These are phyloP conservation scores for Encarsia formosa DNA, from an alignment of 2,888 invertebrate genomes.

Conservation along the genomic window DNA sequence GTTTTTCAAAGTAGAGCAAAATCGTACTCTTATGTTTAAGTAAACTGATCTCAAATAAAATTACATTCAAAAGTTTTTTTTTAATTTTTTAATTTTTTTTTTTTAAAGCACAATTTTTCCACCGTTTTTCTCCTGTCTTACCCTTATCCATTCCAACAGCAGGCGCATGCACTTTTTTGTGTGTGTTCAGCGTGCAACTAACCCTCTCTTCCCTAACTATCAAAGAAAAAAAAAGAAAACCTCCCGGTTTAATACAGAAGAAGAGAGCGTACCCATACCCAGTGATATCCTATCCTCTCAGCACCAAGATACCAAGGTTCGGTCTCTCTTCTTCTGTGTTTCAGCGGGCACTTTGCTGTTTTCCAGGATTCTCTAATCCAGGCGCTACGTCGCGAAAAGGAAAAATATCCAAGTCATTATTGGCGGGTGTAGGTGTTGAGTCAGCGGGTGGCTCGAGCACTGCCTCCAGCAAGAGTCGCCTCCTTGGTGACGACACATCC, in stretches of 20 bases:
- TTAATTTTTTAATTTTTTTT: not conserved
- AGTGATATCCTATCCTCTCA: conserved; percentile 1
- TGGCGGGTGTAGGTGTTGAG: conserved; percentile 65
- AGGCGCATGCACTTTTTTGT: conserved; percentile 50
- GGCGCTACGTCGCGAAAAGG: conserved; percentile 71
- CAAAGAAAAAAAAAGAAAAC: not conserved
- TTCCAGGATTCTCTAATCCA: conserved; percentile 77
- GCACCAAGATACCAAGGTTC: conserved; percentile 32
- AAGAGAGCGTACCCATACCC: conserved; percentile 14
- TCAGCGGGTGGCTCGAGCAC: conserved; percentile 48
- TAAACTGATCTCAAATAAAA: too few relatives aligned
- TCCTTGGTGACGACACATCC: conserved; percentile 47
- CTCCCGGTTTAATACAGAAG: conserved; percentile 11
- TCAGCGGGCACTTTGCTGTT: conserved; percentile 81
- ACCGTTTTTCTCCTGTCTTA: not conserved
- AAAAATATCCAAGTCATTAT: conserved; percentile 71
- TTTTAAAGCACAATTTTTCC: not conserved
- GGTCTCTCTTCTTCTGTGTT: conserved; percentile 51
- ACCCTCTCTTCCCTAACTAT: conserved; percentile 46
- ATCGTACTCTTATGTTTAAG: too few relatives aligned
- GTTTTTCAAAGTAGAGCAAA: too few relatives aligned
- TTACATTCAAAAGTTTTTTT: not conserved
- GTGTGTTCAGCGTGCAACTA: conserved; percentile 53
- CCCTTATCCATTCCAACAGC: conserved; percentile 23
- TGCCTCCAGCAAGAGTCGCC: conserved; percentile 47